Conservation (phyloP, 92 coral and sea anemone species). For the Metridium senile region DNA sequence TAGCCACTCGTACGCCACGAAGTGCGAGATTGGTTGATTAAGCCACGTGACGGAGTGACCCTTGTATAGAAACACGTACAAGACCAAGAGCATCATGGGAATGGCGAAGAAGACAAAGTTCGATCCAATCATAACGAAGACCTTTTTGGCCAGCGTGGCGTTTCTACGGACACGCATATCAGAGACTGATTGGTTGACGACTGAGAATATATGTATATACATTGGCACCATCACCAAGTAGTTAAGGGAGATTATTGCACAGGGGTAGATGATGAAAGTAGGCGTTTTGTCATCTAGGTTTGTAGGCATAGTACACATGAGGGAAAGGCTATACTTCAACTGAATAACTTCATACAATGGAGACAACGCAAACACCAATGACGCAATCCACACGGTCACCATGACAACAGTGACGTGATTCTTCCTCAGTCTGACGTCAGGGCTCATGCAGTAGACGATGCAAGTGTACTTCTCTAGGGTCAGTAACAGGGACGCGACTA, state of each 20-base stretch:
- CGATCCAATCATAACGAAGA: constrained; percentile 24
- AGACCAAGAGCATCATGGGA: constrained; percentile 21
- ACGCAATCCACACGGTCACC: constrained; percentile 3
- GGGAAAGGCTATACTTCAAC: constrained; percentile 16
- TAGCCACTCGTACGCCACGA: constrained; percentile 20
- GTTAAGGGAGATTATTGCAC: constrained; percentile 10
- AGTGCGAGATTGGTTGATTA: neutral
- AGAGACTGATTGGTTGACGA: constrained; percentile 26
- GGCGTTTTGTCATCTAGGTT: neutral
- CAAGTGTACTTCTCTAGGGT: constrained; percentile 31
- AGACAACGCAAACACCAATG: constrained; percentile 19
- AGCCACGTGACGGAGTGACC: neutral
- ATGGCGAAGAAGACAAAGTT: constrained; percentile 36
- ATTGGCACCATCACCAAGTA: constrained; percentile 31
- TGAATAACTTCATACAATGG: constrained; percentile 2
- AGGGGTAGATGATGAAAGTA: constrained; percentile 10
- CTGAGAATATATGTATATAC: constrained; percentile 20
- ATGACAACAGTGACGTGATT: constrained; percentile 11
- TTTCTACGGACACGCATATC: constrained; percentile 21
- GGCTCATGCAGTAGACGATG: constrained; percentile 36
- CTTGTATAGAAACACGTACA: constrained; percentile 13
- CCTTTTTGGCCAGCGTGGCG: constrained; percentile 37
- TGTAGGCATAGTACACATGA: constrained; percentile 25
- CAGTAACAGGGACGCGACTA: constrained; percentile 24
- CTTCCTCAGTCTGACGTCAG: constrained; percentile 22